Percentiles rank a stretch among this genome's conserved stretches.
phyloP scores from a whole-genome alignment of 2,888 invertebrate genomes.

The Trissoscelio sp. region DNA sequence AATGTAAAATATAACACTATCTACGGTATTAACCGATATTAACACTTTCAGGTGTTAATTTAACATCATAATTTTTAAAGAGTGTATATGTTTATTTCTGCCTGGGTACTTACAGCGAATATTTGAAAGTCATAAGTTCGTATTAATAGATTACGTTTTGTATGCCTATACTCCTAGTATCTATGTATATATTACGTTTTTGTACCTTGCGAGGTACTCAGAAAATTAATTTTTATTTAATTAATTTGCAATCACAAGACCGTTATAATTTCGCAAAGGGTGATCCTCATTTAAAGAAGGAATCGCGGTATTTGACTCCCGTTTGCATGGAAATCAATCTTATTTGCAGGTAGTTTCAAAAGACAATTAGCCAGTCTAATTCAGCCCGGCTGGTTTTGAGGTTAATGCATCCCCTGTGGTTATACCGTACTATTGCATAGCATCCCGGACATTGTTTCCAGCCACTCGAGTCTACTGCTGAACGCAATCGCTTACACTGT shows the following conservation, averaged over 20 bases:
- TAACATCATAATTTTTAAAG: too few relatives aligned
- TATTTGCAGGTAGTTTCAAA: constrained; percentile 34
- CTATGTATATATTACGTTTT: too few relatives aligned
- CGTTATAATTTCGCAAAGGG: constrained; percentile 10
- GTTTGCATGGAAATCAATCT: constrained; percentile 37
- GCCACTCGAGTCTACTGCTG: constrained; percentile 32
- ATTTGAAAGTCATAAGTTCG: too few relatives aligned
- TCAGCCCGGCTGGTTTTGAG: constrained; percentile 29
- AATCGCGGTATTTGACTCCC: constrained; percentile 18
- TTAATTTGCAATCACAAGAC: not conserved
- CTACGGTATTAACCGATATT: too few relatives aligned
- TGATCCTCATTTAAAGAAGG: constrained; percentile 15
- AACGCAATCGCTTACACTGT: constrained; percentile 8
- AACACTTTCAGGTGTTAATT: too few relatives aligned
- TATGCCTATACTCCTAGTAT: too few relatives aligned
- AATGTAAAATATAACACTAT: too few relatives aligned
- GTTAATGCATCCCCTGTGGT: constrained; percentile 48
- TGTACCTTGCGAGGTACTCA: too few relatives aligned
- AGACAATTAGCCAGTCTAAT: constrained; percentile 53
- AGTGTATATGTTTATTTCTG: too few relatives aligned
- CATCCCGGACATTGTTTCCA: constrained; percentile 28
- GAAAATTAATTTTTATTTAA: too few relatives aligned
- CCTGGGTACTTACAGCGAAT: too few relatives aligned
- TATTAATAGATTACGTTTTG: too few relatives aligned
- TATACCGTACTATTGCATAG: constrained; percentile 11